Base-by-base conservation (phyloP, 2,888 invertebrate species). In the Agriopis leucophaearia region DNA sequence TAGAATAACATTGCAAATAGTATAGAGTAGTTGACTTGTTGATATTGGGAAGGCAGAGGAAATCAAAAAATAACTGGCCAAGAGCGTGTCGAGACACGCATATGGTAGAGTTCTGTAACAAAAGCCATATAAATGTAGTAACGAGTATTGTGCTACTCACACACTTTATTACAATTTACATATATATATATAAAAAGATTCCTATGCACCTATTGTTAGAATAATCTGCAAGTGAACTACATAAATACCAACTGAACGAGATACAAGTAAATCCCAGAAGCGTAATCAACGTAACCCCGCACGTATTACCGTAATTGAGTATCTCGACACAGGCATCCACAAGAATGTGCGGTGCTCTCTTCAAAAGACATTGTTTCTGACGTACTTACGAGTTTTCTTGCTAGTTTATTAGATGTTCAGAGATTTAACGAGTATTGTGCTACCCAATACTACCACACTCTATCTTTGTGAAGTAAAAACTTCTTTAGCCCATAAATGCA, bases 221-320 rank as follows among this genome's bases (percentile, higher is more conserved):
- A 52, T 15, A n/a, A 52, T 52, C 36, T 38, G 4, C 15, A 12
- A 15, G 10, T 13, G 16, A 10, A 16, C 7, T 35, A 18, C 38
- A 40, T 38, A 54, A 54, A 54, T 2, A 51, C 1, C 51, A 10
- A n/a, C 16, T 40, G 12, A 16, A 40, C 54, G 8, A 48, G 8
- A 16, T 48, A 18, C 51, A 2, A 51, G 35, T n/a, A n/a, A 52
- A 52, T 54, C 54, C 10, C 40, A 54, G 40, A 10, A 54, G 54
- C 54, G 15, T 16, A 54, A 54, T 38, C 59, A 50, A 51, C 27
- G 51, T 52, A 60, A 51, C 52, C 35, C 47, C 47, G 52, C 40
- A 56, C 56, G 50, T 42, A 64, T 64, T 57, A 57, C 12, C 58
- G 12, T 60, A 62, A 64, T 64, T 44, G 50, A 57, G 40, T 57